Percentiles rank a stretch among this genome's conserved stretches.
Conservation (phyloP, 2,113 vertebrate genomes). For the Mesocricetus auratus region DNA sequence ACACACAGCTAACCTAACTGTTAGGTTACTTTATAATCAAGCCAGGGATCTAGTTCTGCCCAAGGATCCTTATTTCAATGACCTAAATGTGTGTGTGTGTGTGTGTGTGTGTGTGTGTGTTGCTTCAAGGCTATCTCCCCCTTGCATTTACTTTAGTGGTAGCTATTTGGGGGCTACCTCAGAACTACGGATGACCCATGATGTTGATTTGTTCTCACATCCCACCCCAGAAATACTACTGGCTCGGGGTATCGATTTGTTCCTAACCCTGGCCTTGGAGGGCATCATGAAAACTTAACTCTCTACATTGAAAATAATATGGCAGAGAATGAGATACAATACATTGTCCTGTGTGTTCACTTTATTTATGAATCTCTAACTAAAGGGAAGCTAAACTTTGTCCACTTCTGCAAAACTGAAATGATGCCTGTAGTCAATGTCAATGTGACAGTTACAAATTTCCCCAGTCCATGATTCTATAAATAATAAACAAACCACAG, state of each 20-base stretch:
- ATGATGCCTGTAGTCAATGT: slow-evolving; percentile 6
- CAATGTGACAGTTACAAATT: slow-evolving; percentile 46
- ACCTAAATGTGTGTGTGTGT: neutral
- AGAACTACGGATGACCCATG: neutral
- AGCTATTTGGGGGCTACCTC: neutral
- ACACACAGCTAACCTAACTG: neutral
- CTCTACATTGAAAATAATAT: neutral
- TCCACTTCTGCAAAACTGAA: slow-evolving; percentile 41
- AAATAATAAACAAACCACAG: slow-evolving; percentile 20
- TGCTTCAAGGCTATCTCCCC: neutral
- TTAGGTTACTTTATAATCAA: neutral
- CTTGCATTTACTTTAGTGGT: neutral
- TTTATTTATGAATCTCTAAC: neutral
- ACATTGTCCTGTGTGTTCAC: neutral
- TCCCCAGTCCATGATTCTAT: neutral
- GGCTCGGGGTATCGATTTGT: neutral
- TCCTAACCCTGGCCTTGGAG: neutral
- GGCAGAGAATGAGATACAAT: neutral
- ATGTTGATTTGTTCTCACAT: neutral
- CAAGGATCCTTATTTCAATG: neutral
- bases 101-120: neutral
- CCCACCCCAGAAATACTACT: neutral
- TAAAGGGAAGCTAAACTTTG: neutral
- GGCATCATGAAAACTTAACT: neutral
- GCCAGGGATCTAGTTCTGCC: neutral